Conservation (phyloP, 2,888 invertebrate genomes). For the Neoscelio sp. region DNA sequence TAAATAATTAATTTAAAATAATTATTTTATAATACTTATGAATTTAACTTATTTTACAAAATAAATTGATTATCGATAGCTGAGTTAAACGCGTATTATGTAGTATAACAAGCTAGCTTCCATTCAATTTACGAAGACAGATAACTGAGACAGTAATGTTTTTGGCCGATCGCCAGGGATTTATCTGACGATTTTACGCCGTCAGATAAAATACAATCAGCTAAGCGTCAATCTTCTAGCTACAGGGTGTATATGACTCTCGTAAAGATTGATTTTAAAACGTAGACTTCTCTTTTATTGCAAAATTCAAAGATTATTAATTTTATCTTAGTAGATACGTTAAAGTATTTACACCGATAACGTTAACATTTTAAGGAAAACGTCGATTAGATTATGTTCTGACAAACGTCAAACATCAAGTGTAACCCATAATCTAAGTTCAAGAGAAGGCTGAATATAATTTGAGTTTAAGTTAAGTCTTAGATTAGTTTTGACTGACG, state of each 20-base stretch:
- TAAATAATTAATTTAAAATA: neutral
- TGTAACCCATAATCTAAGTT: too few species aligned
- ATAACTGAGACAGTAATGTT: conserved; percentile 59
- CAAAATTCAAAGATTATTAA: neutral
- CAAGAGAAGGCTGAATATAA: too few species aligned
- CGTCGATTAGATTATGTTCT: too few species aligned
- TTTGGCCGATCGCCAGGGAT: conserved; percentile 59
- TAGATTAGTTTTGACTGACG: too few species aligned
- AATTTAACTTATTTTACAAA: conserved; percentile 14
- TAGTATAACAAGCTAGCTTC: conserved; percentile 52
- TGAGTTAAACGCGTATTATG: conserved; percentile 45
- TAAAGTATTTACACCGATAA: too few species aligned
- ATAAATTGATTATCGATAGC: conserved; percentile 17
- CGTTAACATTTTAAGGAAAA: too few species aligned
- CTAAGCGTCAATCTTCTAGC: conserved; percentile 47
- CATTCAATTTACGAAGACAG: conserved; percentile 54
- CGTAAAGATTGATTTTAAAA: conserved; percentile 32
- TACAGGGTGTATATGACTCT: conserved; percentile 29
- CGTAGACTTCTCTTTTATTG: neutral
- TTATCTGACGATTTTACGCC: conserved; percentile 55
- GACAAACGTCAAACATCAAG: too few species aligned
- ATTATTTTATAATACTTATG: neutral
- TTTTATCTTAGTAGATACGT: neutral
- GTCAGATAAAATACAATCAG: conserved; percentile 59
- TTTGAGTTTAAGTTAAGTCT: too few species aligned